Evolutionary conservation across 2,113 vertebrate genomes (phyloP), one percentile per base, ranked within the genome.

Genomic region (Leptosomus discolor): DNA sequence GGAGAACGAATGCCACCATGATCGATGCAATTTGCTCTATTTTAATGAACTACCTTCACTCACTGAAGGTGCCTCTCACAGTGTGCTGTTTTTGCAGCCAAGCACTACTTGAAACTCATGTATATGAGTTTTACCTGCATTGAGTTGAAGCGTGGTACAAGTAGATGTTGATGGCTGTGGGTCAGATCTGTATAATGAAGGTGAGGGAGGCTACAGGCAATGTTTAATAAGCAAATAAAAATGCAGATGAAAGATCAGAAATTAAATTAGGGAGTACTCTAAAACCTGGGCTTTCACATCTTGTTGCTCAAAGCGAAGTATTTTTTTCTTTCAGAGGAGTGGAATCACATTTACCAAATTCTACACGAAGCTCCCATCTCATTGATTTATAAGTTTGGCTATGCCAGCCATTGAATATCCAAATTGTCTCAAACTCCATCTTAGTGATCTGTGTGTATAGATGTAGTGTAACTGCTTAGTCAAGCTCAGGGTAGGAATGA

Each of bases 111-210:
- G 74, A 43, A 85, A 63, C 15, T 79, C 20, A 4, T 8, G 22
- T 2, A 2, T 27, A 3, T 0, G 6, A 60, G 21, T 78, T 79
- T 45, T 29, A 45, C 15, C 34, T 51, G 22, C 20, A 11, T 0
- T 63, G 45, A 82, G 27, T 9, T 88, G 67, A 94, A 73, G 30
- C 15, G 8, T 36, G 9, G 10, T 34, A 27, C 46, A 54, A 82
- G 17, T 71, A 71, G n/a, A 46, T 58, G 46, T 14, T 78, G 36
- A 34, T 60, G 45, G 30, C n/a, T 71, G 8, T 39, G 19, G 27
- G 45, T 92, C 63, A 83, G 29, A 57, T 68, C 39, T 48, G 19
- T 45, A 6, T n/a, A 30, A 82, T 23, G 32, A 56, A 84, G 29
- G 29, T 50, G 68, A 81, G n/a, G 39, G 36, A 71, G 4, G 37